phyloP scores from a whole-genome alignment of 2,113 vertebrate species.

The Hemiprocne comata region DNA sequence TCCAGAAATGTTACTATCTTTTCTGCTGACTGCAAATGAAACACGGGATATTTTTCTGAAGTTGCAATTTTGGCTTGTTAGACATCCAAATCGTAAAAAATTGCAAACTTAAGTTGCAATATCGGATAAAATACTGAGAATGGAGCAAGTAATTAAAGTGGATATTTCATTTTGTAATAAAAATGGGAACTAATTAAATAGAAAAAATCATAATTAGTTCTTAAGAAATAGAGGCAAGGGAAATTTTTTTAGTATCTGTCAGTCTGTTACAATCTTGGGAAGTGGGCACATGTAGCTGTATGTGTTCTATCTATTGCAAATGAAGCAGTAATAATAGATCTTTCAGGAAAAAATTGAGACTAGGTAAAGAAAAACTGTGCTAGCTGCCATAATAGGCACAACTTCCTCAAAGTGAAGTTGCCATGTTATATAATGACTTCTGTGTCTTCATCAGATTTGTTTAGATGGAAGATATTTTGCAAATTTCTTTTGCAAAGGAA shows the following conservation, averaged over 20 bases:
- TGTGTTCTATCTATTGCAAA: not conserved
- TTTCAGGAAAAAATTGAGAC: not conserved
- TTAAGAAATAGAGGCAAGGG: not conserved
- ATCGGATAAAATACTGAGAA: not conserved
- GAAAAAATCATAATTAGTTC: not conserved
- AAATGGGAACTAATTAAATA: constrained; percentile 4
- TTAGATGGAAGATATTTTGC: not conserved
- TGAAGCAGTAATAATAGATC: not conserved
- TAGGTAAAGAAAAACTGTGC: not conserved
- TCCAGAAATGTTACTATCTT: not conserved
- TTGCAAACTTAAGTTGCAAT: not conserved
- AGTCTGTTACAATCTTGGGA: not conserved
- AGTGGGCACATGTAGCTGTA: not conserved
- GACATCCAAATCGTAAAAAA: not conserved
- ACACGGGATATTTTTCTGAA: not conserved
- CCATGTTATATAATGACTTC: not conserved
- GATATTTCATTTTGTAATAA: not conserved
- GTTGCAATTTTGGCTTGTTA: not conserved
- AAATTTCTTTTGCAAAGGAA: not conserved
- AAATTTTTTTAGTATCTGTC: not conserved
- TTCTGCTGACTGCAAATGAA: not conserved
- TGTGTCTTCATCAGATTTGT: not conserved
- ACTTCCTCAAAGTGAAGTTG: not conserved
- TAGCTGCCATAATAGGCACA: not conserved
- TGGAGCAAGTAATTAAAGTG: not conserved